Base-by-base conservation (phyloP, 1,140 invertebrate genomes). In the Catajapyx aquilonaris region DNA sequence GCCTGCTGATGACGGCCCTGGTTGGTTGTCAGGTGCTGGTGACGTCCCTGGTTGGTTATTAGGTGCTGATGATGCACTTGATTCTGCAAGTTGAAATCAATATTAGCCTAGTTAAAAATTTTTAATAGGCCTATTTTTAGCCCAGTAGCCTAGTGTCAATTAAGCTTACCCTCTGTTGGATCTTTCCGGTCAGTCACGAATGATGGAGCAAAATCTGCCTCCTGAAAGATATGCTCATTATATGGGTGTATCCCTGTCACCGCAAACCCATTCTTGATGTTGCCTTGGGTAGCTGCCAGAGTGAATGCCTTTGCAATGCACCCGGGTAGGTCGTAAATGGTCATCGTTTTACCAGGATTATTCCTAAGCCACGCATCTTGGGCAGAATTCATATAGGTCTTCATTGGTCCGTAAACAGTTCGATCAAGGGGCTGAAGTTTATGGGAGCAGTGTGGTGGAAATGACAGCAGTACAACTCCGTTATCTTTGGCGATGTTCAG, bases 401-500 rank as follows among this genome's bases (percentile, higher is more conserved):
- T 52, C 9, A 55, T 31, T 11, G 50, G 47, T 21, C 38, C 39
- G 37, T 46, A 53, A 34, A 56, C 43, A 36, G 33, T 37, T 45
- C 44, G 38, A 43, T 57, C 52, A 20, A 56, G 39, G n/a, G 52
- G 50, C 35, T 58, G 55, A n/a, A n/a, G n/a, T n/a, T n/a, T n/a
- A n/a, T n/a, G n/a, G n/a, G n/a, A n/a, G n/a, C n/a, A n/a, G n/a
- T 54, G 51, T 23, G 53, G 46, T 3, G 52, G 51, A 17, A 52
- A 49, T 3, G 44, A 52, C 20, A 55, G 2, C 5, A 50, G 32
- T 19, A 46, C 33, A 37, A 47, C 61, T 57, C 83, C 45, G 77
- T 68, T 56, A 81, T 80, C 41, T 71, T 31, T 46, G 31, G 22
- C 36, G 40, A 35, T 22, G 38, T 39, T 11, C 21, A 45, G 31